phyloP scores from a whole-genome alignment of 1,140 invertebrate genomes.

The Streblospio benedicti region DNA sequence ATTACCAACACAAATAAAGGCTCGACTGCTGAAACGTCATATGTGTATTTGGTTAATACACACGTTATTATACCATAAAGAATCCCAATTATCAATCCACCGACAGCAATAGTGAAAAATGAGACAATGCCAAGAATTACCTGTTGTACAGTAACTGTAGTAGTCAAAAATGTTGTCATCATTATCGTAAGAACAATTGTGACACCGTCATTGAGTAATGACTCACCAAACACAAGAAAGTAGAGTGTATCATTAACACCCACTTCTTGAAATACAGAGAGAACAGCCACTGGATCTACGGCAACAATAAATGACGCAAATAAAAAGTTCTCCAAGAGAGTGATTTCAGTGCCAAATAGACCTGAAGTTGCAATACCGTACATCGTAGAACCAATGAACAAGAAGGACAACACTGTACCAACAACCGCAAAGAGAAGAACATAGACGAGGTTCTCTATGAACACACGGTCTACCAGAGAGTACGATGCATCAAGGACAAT shows the following conservation, averaged over 20 bases:
- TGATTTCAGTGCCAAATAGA: conserved; percentile 56
- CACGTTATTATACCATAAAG: conserved; percentile 92
- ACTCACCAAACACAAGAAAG: conserved; percentile 98
- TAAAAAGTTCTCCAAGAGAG: conserved; percentile 76
- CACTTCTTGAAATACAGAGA: conserved; percentile 97
- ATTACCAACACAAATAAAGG: conserved; percentile 96
- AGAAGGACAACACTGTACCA: conserved; percentile 27
- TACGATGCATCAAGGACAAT: conserved; percentile 79
- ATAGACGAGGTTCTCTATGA: conserved; percentile 92
- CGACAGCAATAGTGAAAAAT: conserved; percentile 88
- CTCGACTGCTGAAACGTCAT: conserved; percentile 86
- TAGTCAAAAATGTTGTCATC: no score
- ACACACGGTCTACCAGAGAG: conserved; percentile 90
- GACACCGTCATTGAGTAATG: conserved; percentile 69
- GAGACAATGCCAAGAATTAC: conserved; percentile 68
- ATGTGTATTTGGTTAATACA: no score
- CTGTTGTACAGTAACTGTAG: no score
- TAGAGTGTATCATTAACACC: conserved; percentile 96
- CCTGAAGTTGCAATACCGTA: conserved; percentile 76
- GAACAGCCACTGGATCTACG: conserved; percentile 90
- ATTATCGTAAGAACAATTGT: not conserved
- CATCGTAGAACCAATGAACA: conserved; percentile 60
- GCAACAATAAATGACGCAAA: conserved; percentile 96
- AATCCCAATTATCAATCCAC: conserved; percentile 85
- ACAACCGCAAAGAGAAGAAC: conserved; percentile 91